Conservation (phyloP, 2,888 invertebrate genomes). For the Julus scandinavius region DNA sequence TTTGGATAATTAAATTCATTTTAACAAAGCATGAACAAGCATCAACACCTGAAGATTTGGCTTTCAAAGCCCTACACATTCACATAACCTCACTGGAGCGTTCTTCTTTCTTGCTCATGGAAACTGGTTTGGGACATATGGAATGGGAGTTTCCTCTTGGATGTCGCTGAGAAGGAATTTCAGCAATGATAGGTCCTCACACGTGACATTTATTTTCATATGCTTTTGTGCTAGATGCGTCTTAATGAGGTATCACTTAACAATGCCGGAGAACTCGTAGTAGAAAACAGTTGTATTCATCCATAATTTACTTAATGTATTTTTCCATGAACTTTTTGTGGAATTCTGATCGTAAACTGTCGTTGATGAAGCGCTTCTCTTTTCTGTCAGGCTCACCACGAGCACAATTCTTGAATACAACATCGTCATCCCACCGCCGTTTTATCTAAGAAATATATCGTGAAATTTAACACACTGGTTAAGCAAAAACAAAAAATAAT, state of each 20-base stretch:
- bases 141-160: neutral
- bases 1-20: neutral
- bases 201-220: neutral
- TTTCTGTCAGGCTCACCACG: conserved; percentile 93
- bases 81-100: neutral
- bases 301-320: conserved; percentile 86
- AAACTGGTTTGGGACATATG: neutral
- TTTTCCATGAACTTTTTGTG: conserved; percentile 99
- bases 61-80: neutral
- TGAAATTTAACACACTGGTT: neutral
- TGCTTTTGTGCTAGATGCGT: neutral
- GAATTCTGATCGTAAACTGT: conserved; percentile 97
- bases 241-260: neutral
- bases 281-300: neutral
- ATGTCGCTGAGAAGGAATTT: neutral
- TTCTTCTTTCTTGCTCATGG: neutral
- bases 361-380: conserved; percentile 92
- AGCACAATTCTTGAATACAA: conserved; percentile 99
- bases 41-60: neutral
- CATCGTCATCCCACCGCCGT: conserved; percentile 98
- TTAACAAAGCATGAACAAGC: neutral
- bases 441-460: conserved; percentile 72
- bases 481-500: neutral
- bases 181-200: neutral
- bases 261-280: neutral